phyloP scores from a whole-genome alignment of 2,888 invertebrate genomes.

The Ctena decussata region DNA sequence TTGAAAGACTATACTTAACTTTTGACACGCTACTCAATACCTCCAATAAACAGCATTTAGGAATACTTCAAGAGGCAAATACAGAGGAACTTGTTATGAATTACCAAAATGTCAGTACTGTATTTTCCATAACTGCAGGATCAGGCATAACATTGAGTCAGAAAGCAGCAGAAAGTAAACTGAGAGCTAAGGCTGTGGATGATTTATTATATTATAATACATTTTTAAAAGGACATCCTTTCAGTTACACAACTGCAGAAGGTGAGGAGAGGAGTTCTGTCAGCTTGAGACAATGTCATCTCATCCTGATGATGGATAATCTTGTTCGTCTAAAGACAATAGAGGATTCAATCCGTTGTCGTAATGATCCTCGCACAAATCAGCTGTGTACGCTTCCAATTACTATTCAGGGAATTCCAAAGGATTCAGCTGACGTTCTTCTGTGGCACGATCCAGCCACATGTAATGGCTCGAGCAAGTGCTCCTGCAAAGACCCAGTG shows the following conservation, averaged over 20 bases:
- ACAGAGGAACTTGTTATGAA: conserved; percentile 38
- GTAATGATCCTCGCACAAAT: background rate
- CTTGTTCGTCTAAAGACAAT: background rate
- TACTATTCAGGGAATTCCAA: conserved; percentile 48
- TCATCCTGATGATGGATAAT: conserved; percentile 45
- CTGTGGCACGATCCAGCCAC: too few species aligned
- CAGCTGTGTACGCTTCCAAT: conserved; percentile 60
- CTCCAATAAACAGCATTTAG: background rate
- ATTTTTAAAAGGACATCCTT: conserved; percentile 35
- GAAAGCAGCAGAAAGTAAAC: conserved; percentile 19
- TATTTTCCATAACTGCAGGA: conserved; percentile 33
- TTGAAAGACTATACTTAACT: background rate
- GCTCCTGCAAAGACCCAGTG: too few species aligned
- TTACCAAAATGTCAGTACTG: conserved; percentile 35
- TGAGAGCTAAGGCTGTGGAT: background rate
- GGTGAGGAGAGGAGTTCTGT: background rate
- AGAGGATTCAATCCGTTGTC: too few species aligned
- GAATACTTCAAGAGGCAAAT: conserved; percentile 39
- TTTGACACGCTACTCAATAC: conserved; percentile 6
- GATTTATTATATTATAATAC: conserved; percentile 54
- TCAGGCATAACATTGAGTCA: conserved; percentile 32
- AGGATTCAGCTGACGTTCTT: too few species aligned
- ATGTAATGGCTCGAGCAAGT: too few species aligned
- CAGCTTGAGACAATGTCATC: conserved; percentile 33
- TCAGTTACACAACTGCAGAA: background rate